Evolutionary conservation across 2,113 vertebrate species (phyloP), one percentile per base, ranked within the genome.

Genomic region (Eublepharis macularius): DNA sequence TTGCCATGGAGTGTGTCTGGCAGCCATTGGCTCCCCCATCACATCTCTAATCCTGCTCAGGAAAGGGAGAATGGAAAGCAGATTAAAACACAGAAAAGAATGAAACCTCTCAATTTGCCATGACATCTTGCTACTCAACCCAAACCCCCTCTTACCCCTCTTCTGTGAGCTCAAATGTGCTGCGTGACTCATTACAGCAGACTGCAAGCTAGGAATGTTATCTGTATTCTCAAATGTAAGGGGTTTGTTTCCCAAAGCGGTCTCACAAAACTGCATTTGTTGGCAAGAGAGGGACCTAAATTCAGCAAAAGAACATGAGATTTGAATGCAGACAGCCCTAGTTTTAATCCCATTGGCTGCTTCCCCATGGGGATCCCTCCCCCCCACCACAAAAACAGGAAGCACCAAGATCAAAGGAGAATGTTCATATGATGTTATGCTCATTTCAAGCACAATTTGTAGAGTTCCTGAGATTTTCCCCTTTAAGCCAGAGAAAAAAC

Each of bases 1-100:
- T 95, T 94, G 89, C 92, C 57, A 94, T 91, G 86, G 86, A 90
- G 88, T 91, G 80, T 91, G 83, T 83, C 84, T 92, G 86, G 63
- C 84, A 86, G 75, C 43, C 82, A 89, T 63, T 29, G 60, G 75
- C 63, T 93, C 89, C 74, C 87, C 87, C 87, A 80, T 77, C 80
- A 76, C 78, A 90, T 87, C 57, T 76, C 43, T 91, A 88, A 88
- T 94, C 77, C 87, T 45, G 63, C 91, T 94, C 81, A 82, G 76
- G 76, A 68, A 77, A 87, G 77, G 79, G 63, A 76, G 63, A 86
- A 88, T 79, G 68, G 45, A 0, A 36, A 84, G 72, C 77, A 76
- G 78, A 86, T 87, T 49, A 88, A 87, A 91, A 80, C 72, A 39
- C 72, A 81, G 10, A 13, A 47, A 34, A 72, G 70, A 86, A 76